Base-by-base conservation (phyloP, 2,797 vertebrate genomes). In the Leptoclinus maculatus region DNA sequence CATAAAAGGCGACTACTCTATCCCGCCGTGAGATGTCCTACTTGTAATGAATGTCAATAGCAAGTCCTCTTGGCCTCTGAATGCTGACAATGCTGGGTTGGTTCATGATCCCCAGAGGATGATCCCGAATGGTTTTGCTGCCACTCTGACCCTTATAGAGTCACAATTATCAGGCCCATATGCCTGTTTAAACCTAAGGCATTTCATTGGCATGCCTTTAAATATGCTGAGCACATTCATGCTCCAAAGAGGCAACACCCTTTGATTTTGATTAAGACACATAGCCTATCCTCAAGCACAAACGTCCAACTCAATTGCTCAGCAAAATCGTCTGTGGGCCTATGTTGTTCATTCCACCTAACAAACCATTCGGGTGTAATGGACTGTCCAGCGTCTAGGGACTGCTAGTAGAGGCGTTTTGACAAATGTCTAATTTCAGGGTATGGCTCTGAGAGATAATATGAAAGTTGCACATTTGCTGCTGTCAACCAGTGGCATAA, bases 1-100 rank as follows among this genome's bases (percentile, higher is more conserved):
- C 57, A 54, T 45, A 39, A 73, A 71, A 84, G 59, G 79, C 82
- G 89, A 84, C 79, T 66, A 80, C 85, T 91, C 77, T 59, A 67
- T 83, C 82, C 8, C 19, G 64, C 59, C 0, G 36, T 3, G 51
- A 68, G 70, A 27, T 64, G 39, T 62, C 59, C 53, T n/a, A 49
- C 57, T 64, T 75, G 32, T 66, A 71, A 74, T 53, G 41, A 19
- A 57, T 38, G 45, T 19, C 21, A 65, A n/a, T 39, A 45, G 19
- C 21, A 41, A 21, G 49, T 70, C 43, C 12, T 51, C 5, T 47
- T 14, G 21, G 27, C 32, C n/a, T 39, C 49, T 14, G 8, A 63
- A 41, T 39, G 10, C 11, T 17, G 7, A 54, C 25, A 21, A 47
- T 19, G n/a, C n/a, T n/a, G n/a, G 14, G 32, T 51, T 66, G 53